Evolutionary conservation across 2,797 vertebrate species (phyloP), one percentile per base, ranked within the genome.

Genomic region (Ceryle rudis): DNA sequence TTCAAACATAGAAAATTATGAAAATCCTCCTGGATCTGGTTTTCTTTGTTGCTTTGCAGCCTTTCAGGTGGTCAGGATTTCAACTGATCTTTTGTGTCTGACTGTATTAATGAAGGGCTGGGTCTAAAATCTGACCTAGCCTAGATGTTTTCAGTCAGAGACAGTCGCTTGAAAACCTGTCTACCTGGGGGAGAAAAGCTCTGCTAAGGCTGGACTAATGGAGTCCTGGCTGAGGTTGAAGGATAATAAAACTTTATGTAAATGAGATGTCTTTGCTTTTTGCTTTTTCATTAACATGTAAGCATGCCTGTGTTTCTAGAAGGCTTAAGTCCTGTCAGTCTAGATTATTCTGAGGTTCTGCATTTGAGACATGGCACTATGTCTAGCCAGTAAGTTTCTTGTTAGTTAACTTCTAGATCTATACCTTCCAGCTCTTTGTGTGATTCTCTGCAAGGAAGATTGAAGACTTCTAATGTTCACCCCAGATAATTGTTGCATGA

Each of bases 71-170:
- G 86, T 72, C 82, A 71, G 65, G 46, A 66, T 89, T 94, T 89
- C 11, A 11, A 67, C 88, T 87, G 61, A 16, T 89, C 35, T 81
- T 87, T 96, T 93, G 81, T 78, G 54, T 84, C 89, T 91, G 74
- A 85, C 94, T 97, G 98, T 94, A 87, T 98, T 98, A 87, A 98
- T 99, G 98, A 99, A 60, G 96, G 98, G 89, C 97, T 98, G 96
- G 95, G 94, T 98, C 97, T 97, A 98, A 99, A 99, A 96, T 52
- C 9, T 86, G 82, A 90, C 95, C 86, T 97, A 86, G 97, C 85
- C 97, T 94, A 95, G 98, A 99, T 98, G 26, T 93, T 80, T 55
- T 72, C 96, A 96, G 95, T 72, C 89, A 78, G 85, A 95, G 89
- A 92, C 90, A 93, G 60, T 25, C 3, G 0, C 19, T 22, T 74